Evolutionary conservation across 1,140 invertebrate genomes (phyloP).

Genomic region (Drosophila yakuba): DNA sequence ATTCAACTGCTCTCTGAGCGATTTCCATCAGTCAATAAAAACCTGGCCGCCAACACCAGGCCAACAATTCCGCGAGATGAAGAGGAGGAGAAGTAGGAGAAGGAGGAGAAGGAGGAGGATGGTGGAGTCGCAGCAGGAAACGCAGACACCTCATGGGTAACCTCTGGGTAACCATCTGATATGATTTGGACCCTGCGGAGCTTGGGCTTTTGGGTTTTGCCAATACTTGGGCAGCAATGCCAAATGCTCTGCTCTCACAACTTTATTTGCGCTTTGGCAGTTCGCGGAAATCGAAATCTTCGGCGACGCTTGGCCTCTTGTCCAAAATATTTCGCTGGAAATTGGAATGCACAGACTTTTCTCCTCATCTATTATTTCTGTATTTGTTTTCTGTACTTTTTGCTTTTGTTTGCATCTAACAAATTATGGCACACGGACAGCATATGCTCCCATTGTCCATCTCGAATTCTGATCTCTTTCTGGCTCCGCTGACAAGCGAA

Average conservation of each 20-base stretch:
- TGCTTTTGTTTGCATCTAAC: slow-evolving; percentile 29
- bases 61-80: not conserved
- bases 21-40: slow-evolving; percentile 83
- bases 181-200: slow-evolving; percentile 42
- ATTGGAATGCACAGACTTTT: slow-evolving; percentile 62
- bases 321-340: slow-evolving; percentile 73
- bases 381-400: not conserved
- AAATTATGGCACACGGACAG: slow-evolving; percentile 54
- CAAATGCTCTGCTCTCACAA: slow-evolving; percentile 49
- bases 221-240: not conserved
- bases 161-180: slow-evolving; percentile 50
- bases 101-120: slow-evolving; percentile 1
- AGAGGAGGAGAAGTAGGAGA: no score
- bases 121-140: slow-evolving; percentile 52
- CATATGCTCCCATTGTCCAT: slow-evolving; percentile 45
- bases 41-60: slow-evolving; percentile 17
- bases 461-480: slow-evolving; percentile 17
- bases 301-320: slow-evolving; percentile 28
- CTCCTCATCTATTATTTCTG: not conserved
- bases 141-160: slow-evolving; percentile 24
- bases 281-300: slow-evolving; percentile 71
- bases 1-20: slow-evolving; percentile 69
- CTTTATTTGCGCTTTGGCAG: slow-evolving; percentile 70
- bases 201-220: not conserved
- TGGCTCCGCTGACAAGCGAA: slow-evolving; percentile 67